Conservation (phyloP, 2,113 vertebrate genomes). For the Rattus norvegicus region GRCr8 NC_086031.1:42890001-42890500, state of each 20-base stretch:
- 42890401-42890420: not conserved
- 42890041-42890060: not conserved
- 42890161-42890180: not conserved
- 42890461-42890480: not conserved
- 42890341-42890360: not conserved
- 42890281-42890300: slow-evolving; percentile 26
- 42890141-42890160: not conserved
- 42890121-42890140: not conserved
- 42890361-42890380: not conserved
- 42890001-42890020: too few relatives aligned
- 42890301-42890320: not conserved
- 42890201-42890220: not conserved
- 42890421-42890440: not conserved
- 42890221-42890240: not conserved
- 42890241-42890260: not conserved
- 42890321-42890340: not conserved
- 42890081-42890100: not conserved
- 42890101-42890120: not conserved
- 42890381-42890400: not conserved
- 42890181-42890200: not conserved
- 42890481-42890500: not conserved
- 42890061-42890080: too few relatives aligned
- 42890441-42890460: not conserved
- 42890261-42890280: not conserved
- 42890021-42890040: too few relatives aligned